Conservation (phyloP, 1,140 invertebrate species). For the Micrasema minimum region DNA sequence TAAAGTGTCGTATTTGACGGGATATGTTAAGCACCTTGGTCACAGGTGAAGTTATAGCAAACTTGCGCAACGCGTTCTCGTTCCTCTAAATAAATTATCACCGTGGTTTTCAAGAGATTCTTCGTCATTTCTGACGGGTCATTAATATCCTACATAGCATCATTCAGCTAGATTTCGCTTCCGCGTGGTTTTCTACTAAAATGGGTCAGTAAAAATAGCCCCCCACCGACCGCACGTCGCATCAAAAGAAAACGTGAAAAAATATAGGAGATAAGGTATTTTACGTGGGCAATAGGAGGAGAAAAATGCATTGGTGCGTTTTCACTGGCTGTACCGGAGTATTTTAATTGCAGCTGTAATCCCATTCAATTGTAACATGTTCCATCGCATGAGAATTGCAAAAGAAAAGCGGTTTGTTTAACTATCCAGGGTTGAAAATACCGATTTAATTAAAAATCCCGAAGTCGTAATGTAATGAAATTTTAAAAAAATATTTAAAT, state of each 20-base stretch:
- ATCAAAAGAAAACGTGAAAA: not conserved
- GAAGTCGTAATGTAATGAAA: no score
- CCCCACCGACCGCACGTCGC: conserved; percentile 4
- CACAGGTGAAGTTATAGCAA: not conserved
- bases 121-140: conserved; percentile 14
- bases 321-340: not conserved
- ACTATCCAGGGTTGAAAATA: no score
- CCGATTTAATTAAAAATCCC: no score
- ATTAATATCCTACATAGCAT: conserved; percentile 16
- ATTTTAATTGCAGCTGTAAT: conserved; percentile 22
- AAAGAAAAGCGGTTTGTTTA: conserved; percentile 7
- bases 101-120: not conserved
- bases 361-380: conserved; percentile 15
- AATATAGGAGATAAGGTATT: not conserved
- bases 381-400: not conserved
- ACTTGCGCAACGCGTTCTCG: not conserved
- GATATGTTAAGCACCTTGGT: no score
- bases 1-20: no score
- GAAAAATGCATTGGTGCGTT: not conserved
- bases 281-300: not conserved
- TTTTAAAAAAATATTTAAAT: no score
- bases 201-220: conserved; percentile 21
- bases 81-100: conserved; percentile 14
- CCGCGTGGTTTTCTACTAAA: conserved; percentile 4
- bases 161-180: conserved; percentile 12